Percentiles rank a stretch among this genome's conserved stretches.
Conservation (phyloP, 2,113 vertebrate species). For the Pampusana beccarii region DNA sequence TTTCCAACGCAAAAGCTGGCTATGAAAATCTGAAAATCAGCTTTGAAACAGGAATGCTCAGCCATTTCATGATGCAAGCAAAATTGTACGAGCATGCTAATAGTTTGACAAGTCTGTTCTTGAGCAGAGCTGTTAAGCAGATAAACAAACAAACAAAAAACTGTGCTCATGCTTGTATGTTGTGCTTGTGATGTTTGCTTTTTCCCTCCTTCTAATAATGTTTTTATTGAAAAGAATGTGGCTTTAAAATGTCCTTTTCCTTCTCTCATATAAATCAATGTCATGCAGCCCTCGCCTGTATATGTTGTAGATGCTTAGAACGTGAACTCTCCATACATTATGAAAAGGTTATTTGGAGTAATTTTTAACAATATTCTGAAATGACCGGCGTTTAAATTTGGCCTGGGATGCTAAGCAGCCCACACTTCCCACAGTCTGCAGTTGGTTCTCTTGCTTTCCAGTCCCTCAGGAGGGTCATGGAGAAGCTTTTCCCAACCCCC, state of each 20-base stretch:
- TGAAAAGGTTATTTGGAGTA: neutral
- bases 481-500: constrained; percentile 4
- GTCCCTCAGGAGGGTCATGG: constrained; percentile 39
- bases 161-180: neutral
- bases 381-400: constrained; percentile 48
- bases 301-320: neutral
- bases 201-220: neutral
- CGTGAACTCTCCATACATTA: neutral
- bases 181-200: neutral
- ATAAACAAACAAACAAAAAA: constrained; percentile 51
- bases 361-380: constrained; percentile 33
- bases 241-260: constrained; percentile 13
- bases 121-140: constrained; percentile 20
- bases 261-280: constrained; percentile 24
- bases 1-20: neutral
- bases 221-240: constrained; percentile 1
- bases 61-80: neutral
- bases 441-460: constrained; percentile 40
- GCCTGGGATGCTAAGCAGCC: constrained; percentile 55
- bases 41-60: neutral
- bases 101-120: constrained; percentile 41
- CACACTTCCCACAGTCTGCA: constrained; percentile 67
- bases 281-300: neutral
- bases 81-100: neutral
- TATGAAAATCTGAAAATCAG: neutral